These are phyloP conservation scores for Grus americana DNA, from an alignment of 2,113 vertebrate genomes.

Conservation along the genomic window DNA sequence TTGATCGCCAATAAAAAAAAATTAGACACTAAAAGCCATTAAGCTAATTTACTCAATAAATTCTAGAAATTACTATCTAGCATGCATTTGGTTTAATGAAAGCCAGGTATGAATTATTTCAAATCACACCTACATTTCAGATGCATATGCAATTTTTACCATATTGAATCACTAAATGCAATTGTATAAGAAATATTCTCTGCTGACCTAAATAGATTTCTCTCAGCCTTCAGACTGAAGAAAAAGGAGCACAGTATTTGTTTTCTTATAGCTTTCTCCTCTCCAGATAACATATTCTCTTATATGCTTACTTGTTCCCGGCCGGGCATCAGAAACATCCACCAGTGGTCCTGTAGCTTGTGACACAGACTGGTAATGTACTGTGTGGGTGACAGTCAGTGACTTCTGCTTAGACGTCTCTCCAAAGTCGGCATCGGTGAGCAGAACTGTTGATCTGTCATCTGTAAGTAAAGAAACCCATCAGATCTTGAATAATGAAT, in stretches of 20 bases:
- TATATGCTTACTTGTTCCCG: constrained; percentile 93
- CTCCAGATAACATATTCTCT: not conserved
- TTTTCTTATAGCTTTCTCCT: not conserved
- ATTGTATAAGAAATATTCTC: not conserved
- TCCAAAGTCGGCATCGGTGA: constrained; percentile 97
- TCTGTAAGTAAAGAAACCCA: constrained; percentile 71
- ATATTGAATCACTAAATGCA: not conserved
- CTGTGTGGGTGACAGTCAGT: constrained; percentile 96
- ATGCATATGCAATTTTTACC: not conserved
- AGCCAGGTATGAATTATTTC: constrained; percentile 23
- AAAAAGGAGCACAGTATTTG: not conserved
- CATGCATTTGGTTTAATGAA: constrained; percentile 25
- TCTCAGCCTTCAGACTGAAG: not conserved
- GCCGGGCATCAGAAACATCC: constrained; percentile 96
- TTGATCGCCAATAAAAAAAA: constrained; percentile 30
- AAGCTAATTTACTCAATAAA: constrained; percentile 51
- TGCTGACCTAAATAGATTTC: not conserved
- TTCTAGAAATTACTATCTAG: constrained; percentile 29
- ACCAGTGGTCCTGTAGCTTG: constrained; percentile 97
- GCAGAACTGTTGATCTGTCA: constrained; percentile 93
- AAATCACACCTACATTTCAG: constrained; percentile 16
- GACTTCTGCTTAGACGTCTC: constrained; percentile 97
- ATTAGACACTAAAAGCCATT: constrained; percentile 48
- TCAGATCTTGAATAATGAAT: not conserved
- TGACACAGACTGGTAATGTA: constrained; percentile 97